These are phyloP conservation scores for Apodemia duryi DNA, from an alignment of 2,888 invertebrate genomes.

Conservation along the genomic window DNA sequence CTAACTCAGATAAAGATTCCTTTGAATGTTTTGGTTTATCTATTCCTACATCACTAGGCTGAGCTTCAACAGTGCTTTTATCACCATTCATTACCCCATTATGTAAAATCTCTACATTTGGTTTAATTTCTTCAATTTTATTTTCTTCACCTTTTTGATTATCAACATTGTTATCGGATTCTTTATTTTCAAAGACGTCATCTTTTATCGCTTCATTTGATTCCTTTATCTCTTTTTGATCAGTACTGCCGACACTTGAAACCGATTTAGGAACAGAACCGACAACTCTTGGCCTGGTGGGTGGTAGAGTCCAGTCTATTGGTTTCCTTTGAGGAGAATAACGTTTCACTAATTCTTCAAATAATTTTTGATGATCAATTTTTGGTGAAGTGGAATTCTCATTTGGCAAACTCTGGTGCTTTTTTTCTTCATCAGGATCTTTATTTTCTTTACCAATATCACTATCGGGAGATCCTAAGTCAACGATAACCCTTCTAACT, in stretches of 20 bases:
- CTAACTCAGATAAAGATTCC: slow-evolving; percentile 54
- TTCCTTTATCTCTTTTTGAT: slow-evolving; percentile 41
- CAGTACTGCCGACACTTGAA: slow-evolving; percentile 50
- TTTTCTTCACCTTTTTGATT: slow-evolving; percentile 30
- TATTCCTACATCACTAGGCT: slow-evolving; percentile 30
- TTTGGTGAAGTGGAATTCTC: slow-evolving; percentile 48
- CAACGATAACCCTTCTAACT: slow-evolving; percentile 54
- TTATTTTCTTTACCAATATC: slow-evolving; percentile 59
- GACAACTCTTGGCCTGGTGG: slow-evolving; percentile 66
- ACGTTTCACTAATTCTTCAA: slow-evolving; percentile 66
- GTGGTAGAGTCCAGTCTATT: slow-evolving; percentile 67
- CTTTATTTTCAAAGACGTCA: slow-evolving; percentile 57
- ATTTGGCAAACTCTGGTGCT: slow-evolving; percentile 53
- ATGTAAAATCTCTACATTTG: slow-evolving; percentile 40
- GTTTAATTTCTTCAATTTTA: slow-evolving; percentile 35
- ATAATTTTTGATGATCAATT: slow-evolving; percentile 65
- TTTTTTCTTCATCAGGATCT: slow-evolving; percentile 45
- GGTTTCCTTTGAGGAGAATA: slow-evolving; percentile 72
- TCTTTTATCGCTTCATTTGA: slow-evolving; percentile 50
- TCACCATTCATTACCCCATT: slow-evolving; percentile 43
- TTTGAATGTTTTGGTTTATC: slow-evolving; percentile 40
- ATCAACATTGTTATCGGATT: slow-evolving; percentile 36
- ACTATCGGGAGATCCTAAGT: slow-evolving; percentile 50
- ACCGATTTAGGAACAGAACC: slow-evolving; percentile 65
- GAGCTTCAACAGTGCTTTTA: slow-evolving; percentile 28